phyloP scores from a whole-genome alignment of 2,797 vertebrate species.

The Morelia viridis region DNA sequence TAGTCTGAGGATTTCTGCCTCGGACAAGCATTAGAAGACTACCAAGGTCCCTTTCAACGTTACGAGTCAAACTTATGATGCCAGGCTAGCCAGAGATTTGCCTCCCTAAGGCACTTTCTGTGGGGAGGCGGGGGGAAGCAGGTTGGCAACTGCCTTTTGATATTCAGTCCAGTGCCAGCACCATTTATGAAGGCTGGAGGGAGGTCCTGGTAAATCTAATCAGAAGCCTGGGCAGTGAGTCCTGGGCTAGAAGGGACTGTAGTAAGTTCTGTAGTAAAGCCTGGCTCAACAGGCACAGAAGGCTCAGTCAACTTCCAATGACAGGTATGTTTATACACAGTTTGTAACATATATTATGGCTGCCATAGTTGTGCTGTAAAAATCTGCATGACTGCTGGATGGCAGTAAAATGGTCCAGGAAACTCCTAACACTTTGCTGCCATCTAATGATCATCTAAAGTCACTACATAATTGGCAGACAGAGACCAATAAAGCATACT shows the following conservation, averaged over 20 bases:
- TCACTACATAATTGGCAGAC: background rate
- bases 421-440: background rate
- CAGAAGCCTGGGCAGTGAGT: no score
- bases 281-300: background rate
- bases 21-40: background rate
- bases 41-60: background rate
- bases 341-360: background rate
- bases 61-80: background rate
- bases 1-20: background rate
- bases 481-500: background rate
- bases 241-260: no score
- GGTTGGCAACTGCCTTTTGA: background rate
- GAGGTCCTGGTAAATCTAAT: no score
- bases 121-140: background rate
- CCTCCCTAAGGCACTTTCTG: background rate
- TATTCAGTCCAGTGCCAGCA: no score
- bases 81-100: background rate
- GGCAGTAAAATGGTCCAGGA: background rate
- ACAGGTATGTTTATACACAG: background rate
- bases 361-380: background rate
- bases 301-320: background rate
- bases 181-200: background rate
- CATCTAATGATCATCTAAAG: background rate
- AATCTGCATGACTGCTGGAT: background rate
- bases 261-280: no score